phyloP scores from a whole-genome alignment of 2,797 vertebrate genomes.

The Micrastur ruficollis region DNA sequence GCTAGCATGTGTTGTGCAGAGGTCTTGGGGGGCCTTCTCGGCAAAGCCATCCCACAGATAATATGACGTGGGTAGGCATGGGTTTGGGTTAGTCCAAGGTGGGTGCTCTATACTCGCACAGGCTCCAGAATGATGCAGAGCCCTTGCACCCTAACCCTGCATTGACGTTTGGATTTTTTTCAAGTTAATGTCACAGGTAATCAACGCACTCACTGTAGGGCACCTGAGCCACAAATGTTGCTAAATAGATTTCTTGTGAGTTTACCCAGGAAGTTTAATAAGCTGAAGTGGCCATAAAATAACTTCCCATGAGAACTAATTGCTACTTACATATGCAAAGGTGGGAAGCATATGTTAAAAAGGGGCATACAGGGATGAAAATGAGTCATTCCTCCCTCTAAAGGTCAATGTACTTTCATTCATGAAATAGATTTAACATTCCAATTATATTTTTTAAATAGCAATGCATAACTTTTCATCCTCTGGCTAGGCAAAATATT shows the following conservation, averaged over 20 bases:
- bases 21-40: not conserved
- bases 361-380: slow-evolving; percentile 13
- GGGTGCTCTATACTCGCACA: accelerated
- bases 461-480: slow-evolving; percentile 52
- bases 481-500: slow-evolving; percentile 30
- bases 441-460: slow-evolving; percentile 48
- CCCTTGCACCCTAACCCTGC: not conserved
- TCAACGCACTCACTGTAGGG: not conserved
- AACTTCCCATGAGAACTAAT: slow-evolving; percentile 35
- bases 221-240: not conserved
- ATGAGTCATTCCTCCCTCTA: slow-evolving; percentile 8
- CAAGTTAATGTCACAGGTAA: not conserved
- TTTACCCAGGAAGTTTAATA: slow-evolving; percentile 45
- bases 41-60: not conserved
- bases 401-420: slow-evolving; percentile 40
- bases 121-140: not conserved
- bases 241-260: not conserved
- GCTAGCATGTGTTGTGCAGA: not conserved
- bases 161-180: not conserved
- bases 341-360: slow-evolving; percentile 20
- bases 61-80: accelerated
- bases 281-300: slow-evolving; percentile 31
- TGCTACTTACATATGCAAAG: slow-evolving; percentile 40
- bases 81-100: not conserved
- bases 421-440: slow-evolving; percentile 54